A percentile compares a stretch with the other conserved stretches of the same genome.
These are phyloP conservation scores for Maniola jurtina DNA, from an alignment of 1,140 invertebrate species.

Conservation along the genomic window DNA sequence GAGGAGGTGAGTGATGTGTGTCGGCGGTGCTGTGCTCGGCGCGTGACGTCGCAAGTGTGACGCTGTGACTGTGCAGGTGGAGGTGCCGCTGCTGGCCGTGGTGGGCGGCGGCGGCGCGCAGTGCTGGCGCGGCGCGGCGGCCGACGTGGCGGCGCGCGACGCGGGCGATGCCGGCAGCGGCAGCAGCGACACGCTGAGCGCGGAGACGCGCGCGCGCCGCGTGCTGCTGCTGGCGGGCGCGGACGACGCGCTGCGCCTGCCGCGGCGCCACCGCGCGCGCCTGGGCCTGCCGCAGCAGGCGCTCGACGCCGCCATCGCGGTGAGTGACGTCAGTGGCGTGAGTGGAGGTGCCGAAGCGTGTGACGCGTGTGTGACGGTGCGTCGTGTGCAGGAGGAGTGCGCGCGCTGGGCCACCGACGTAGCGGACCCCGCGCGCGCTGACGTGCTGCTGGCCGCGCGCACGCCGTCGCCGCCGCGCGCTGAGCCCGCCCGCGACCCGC, in stretches of 20 bases:
- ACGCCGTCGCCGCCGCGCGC: not conserved
- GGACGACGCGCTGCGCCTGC: conserved; percentile 24
- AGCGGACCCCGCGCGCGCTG: conserved; percentile 6
- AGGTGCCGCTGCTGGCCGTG: conserved; percentile 69
- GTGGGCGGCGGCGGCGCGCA: conserved; percentile 76
- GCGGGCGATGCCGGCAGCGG: conserved; percentile 5
- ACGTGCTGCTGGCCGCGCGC: conserved; percentile 1
- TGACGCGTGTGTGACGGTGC: no score
- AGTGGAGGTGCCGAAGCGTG: no score
- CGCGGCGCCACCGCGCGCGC: conserved; percentile 24
- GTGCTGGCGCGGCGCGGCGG: conserved; percentile 44
- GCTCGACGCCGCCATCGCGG: conserved; percentile 49
- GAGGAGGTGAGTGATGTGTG: conserved; percentile 45
- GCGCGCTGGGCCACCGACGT: conserved; percentile 42
- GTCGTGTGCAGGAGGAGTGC: conserved; percentile 50
- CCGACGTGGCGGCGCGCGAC: conserved; percentile 1
- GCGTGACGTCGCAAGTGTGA: no score
- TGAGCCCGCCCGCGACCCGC: conserved; percentile 15
- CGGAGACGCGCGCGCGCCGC: conserved; percentile 37
- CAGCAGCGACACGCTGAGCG: conserved; percentile 34
- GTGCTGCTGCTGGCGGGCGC: conserved; percentile 21
- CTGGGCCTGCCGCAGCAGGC: conserved; percentile 46
- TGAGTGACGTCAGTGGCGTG: conserved; percentile 7
- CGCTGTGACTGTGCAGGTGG: no score
- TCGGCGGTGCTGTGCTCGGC: no score